phyloP scores from a whole-genome alignment of 2,113 vertebrate species.

The Coptodon bakossiorum region DNA sequence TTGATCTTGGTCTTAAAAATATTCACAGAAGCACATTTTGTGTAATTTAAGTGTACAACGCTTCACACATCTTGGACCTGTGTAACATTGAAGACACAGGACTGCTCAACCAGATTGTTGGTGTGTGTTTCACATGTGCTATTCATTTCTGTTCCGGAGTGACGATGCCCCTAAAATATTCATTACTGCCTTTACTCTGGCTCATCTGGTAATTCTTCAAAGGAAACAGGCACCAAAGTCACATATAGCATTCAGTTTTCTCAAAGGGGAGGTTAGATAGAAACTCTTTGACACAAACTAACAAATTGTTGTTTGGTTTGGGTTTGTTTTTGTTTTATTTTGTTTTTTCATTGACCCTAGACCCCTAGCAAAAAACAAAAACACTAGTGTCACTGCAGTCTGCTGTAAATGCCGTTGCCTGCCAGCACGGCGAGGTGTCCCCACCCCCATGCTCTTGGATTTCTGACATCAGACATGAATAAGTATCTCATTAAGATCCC shows the following conservation, averaged over 20 bases:
- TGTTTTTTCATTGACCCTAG: background rate
- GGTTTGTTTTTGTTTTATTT: background rate
- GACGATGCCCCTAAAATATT: slow-evolving; percentile 48
- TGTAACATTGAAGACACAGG: background rate
- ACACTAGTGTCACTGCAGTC: background rate
- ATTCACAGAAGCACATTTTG: background rate
- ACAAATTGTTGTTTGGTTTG: background rate
- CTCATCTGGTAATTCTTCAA: background rate
- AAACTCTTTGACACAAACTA: background rate
- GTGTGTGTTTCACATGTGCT: slow-evolving; percentile 42
- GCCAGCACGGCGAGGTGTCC: background rate
- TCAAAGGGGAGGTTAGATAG: background rate
- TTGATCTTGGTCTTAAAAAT: background rate
- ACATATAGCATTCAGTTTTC: background rate
- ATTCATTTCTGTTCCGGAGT: slow-evolving; percentile 4
- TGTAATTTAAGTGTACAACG: background rate
- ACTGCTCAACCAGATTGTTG: background rate
- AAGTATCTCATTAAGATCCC: slow-evolving; percentile 61
- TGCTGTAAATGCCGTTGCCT: background rate
- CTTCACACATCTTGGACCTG: background rate
- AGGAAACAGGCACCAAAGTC: background rate
- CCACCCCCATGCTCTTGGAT: slow-evolving; percentile 1
- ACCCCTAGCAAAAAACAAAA: background rate
- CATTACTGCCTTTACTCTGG: slow-evolving; percentile 9
- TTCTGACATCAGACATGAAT: slow-evolving; percentile 63